Base-by-base conservation (phyloP, 2,888 invertebrate genomes). In the Pammene aurita region DNA sequence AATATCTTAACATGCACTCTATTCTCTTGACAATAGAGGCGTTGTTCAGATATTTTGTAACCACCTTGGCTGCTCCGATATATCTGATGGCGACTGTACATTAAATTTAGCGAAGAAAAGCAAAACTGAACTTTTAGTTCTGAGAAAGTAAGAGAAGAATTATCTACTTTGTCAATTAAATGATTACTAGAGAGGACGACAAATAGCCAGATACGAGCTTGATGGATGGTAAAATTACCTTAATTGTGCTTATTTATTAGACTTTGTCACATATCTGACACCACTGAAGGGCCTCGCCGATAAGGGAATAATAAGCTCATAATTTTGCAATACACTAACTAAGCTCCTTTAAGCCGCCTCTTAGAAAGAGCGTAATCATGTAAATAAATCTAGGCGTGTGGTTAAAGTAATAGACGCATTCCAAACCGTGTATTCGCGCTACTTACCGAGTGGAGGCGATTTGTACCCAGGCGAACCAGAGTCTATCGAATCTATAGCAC, bases 361-460 rank as follows among this genome's bases (percentile, higher is more conserved):
- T 41, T 18, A 41, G 41, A 44, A 44, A 34, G 14, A 11, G 46
- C 14, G 35, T 26, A 46, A 67, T 56, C 34, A 64, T 14, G 57
- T n/a, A 58, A 48, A 58, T 64, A 58, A 38, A 62, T 44, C 18
- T 52, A 38, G 14, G 52, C 26, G 16, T n/a, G 16, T 34, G 41
- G 34, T 41, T 62, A 56, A 42, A 64, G 57, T 58, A 65, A 65
- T 65, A 60, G 48, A 42, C 38, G 44, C 57, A 63, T 55, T 60
- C 63, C 52, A 44, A 50, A 4, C 1, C 18, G 52, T 26, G 26
- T n/a, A n/a, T 54, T n/a, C 6, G 6, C 34, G 4, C 34, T 7
- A 54, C 54, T 13, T 34, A 13, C n/a, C 13, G 34, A 54, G 54
- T 7, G 13, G 0, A n/a, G 34, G 34, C n/a, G 34, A 54, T n/a